Percentiles rank a stretch among this genome's conserved stretches.
Conservation (phyloP, 2,888 invertebrate genomes). For the Lepidochrysops patricia region DNA sequence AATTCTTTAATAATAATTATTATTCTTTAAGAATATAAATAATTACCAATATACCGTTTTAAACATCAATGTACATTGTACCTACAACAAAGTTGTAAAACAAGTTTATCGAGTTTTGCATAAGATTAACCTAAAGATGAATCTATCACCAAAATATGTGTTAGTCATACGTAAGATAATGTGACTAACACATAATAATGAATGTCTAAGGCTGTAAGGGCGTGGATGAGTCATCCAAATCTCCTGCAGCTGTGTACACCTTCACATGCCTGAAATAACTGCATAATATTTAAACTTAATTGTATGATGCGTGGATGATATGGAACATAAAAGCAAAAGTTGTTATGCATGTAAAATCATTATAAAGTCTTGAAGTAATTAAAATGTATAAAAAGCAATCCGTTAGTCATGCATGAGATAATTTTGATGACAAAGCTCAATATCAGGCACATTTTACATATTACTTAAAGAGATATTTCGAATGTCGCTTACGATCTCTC, state of each 20-base stretch:
- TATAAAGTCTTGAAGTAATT: neutral
- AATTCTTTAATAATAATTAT: no score
- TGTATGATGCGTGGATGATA: neutral
- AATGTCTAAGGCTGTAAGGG: conserved; percentile 23
- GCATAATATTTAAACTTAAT: neutral
- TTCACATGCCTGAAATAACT: neutral
- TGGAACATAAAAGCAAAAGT: neutral
- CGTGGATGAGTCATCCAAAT: conserved; percentile 27
- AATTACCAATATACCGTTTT: no score
- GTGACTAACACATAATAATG: conserved; percentile 22
- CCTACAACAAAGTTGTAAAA: no score
- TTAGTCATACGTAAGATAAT: neutral
- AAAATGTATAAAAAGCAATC: neutral
- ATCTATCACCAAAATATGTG: neutral
- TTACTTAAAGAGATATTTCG: no score
- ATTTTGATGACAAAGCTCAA: no score
- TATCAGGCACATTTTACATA: no score
- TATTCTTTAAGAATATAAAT: no score
- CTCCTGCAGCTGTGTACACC: neutral
- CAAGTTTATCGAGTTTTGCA: no score
- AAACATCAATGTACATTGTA: no score
- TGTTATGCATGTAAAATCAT: neutral
- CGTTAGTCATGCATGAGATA: no score
- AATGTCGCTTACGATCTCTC: no score
- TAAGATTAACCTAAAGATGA: no score